phyloP scores from a whole-genome alignment of 2,797 vertebrate genomes.

The Phyllotis vaccarum region DNA sequence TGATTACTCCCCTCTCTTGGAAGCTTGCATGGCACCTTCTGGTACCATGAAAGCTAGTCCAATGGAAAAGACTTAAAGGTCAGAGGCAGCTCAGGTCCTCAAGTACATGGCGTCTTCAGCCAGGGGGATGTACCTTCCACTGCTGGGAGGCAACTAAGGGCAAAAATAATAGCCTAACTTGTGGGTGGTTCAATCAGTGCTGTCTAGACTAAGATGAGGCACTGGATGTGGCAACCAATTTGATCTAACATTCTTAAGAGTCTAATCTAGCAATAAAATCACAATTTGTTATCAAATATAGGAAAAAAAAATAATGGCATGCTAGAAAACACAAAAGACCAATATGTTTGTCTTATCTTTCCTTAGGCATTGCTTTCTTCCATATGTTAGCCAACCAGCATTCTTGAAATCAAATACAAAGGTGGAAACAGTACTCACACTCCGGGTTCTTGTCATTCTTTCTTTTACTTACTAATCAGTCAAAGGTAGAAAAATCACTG shows the following conservation, averaged over 20 bases:
- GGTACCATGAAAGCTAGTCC: not conserved
- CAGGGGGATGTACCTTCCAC: not conserved
- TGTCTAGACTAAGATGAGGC: not conserved
- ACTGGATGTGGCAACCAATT: not conserved
- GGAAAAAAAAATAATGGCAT: not conserved
- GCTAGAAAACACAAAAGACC: not conserved
- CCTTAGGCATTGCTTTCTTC: not conserved
- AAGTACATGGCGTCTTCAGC: not conserved
- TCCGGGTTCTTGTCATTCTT: not conserved
- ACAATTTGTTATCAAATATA: not conserved
- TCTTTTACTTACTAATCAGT: not conserved
- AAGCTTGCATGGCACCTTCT: not conserved
- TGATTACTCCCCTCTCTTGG: not conserved
- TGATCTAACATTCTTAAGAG: not conserved
- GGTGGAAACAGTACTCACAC: fast-evolving
- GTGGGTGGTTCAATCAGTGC: not conserved
- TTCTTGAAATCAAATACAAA: not conserved
- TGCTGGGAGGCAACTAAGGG: not conserved
- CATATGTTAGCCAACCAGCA: not conserved
- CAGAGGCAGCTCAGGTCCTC: not conserved
- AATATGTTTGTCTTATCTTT: too few species aligned
- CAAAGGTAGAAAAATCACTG: not conserved
- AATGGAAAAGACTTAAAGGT: not conserved
- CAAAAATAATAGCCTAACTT: not conserved
- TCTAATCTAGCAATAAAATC: not conserved